Percentiles rank a stretch among this genome's conserved stretches.
These are phyloP conservation scores for Amyelois transitella DNA, from an alignment of 1,140 invertebrate genomes.

Conservation along the genomic window DNA sequence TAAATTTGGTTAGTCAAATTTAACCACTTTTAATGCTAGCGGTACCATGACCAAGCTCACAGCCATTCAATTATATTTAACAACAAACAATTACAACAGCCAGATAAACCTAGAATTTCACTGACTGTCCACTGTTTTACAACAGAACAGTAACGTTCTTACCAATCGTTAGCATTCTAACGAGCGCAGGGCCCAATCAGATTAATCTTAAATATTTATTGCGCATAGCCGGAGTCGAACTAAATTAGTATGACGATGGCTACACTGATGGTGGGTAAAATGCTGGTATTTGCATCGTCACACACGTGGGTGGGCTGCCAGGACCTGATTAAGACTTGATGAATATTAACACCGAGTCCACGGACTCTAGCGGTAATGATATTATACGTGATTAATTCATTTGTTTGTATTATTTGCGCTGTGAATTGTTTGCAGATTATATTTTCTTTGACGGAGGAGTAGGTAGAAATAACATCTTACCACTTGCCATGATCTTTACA, in stretches of 20 bases:
- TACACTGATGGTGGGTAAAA: constrained; percentile 61
- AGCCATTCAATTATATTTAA: neutral
- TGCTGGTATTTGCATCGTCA: constrained; percentile 40
- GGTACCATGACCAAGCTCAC: no score
- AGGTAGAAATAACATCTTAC: no score
- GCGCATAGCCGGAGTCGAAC: constrained; percentile 54
- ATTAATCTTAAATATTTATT: constrained; percentile 75
- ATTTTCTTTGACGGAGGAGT: no score
- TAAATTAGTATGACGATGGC: constrained; percentile 71
- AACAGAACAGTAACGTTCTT: constrained; percentile 32
- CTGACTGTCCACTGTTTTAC: constrained; percentile 12
- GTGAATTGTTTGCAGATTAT: no score
- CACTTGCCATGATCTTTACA: no score
- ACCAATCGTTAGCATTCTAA: constrained; percentile 67
- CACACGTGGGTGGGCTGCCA: constrained; percentile 61
- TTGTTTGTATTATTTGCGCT: no score
- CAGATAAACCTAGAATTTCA: neutral
- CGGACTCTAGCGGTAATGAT: constrained; percentile 12
- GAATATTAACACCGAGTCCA: constrained; percentile 48
- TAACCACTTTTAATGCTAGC: no score
- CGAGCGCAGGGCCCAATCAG: constrained; percentile 57
- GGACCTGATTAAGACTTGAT: constrained; percentile 56
- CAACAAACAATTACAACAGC: no score
- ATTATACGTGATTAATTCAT: constrained; percentile 5
- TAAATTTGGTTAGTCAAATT: no score